Evolutionary conservation across 2,113 vertebrate genomes (phyloP), one percentile per base, ranked within the genome.

Genomic region (Trinectes maculatus): DNA sequence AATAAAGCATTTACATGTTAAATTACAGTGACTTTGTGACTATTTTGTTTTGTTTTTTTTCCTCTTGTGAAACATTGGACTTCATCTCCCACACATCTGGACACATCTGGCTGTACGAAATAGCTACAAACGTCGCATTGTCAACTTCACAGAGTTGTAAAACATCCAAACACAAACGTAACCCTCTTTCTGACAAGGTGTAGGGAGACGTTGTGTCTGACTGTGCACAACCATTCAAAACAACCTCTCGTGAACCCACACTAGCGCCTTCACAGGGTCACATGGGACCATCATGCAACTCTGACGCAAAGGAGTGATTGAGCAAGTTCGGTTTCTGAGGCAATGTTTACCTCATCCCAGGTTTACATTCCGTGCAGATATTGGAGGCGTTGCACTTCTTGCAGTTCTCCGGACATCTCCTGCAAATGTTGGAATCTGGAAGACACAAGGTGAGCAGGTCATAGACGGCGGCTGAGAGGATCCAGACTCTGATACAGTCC

Each of bases 351-450:
- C 96, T 99, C 88, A 94, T 90, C 29, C 96, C 95, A 25, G 93
- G 93, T 87, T 91, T 96, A 91, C 98, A 99, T 89, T 98, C 97
- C 25, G 93, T 96, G 86, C 98, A 99, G 81, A 93, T 90, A 60
- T 90, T 95, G 43, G 90, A 92, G 79, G 94, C 86, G 46, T 90
- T 90, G 86, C 98, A 99, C 0, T 91, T 93, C 88, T 93, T 97
- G 80, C 98, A 99, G 90, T 95, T 96, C 80, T 98, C 96, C 34
- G 88, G 93, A 86, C 98, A 99, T 87, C 94, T 96, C 83, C 92
- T 91, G 86, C 95, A 99, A 89, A 94, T 79, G 86, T 93, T 94
- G 87, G 92, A 94, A 84, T 93, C 98, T 99, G 91, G 36, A 77
- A 90, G 51, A 77, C 34, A 84, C 64, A 80, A 19, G 46, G 42